Evolutionary conservation across 2,113 vertebrate genomes (phyloP), one percentile per base, ranked within the genome.

Genomic region (Sakesphorus luctuosus): DNA sequence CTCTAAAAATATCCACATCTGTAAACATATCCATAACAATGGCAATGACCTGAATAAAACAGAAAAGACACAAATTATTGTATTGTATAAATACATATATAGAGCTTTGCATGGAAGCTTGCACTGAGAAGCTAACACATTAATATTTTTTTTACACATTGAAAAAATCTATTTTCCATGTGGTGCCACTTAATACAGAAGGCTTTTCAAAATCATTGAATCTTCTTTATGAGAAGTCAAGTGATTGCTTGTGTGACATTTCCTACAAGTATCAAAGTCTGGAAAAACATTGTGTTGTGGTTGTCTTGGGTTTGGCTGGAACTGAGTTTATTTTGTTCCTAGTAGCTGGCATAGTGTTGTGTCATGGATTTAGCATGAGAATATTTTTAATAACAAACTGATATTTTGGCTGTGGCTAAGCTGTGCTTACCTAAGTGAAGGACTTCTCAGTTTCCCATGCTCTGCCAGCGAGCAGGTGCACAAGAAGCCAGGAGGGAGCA

Each of bases 1-100:
- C 99, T 98, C 98, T 99, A 96, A 99, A 99, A 95, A 99, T 98
- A 96, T 99, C 99, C 52, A 99, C 98, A 88, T 99, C 99, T 58
- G 99, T 99, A 97, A 99, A 99, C 56, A 97, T 95, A 84, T 99
- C 99, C 99, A 99, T 99, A 79, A 98, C 99, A 44, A 99, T 98
- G 44, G 98, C 99, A 97, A 99, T 97, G 79, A 99, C 99, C 99
- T 99, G 97, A 68, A 96, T 81, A 69, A 97, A 94, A 94, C 67
- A 96, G 44, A 93, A 76, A 71, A 93, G 28, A 90, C 43, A 91
- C 5, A 59, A 59, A 93, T 85, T 68, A 91, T 31, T 93, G 59
- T 73, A 91, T 8, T 67, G 35, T 47, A 73, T 23, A 36, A 87
- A 52, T 21, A 36, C 4, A 75, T 47, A 87, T 5, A 55, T 29